Evolutionary conservation across 2,797 vertebrate species (phyloP), one percentile per base, ranked within the genome.

Genomic region (Siniperca scherzeri): DNA sequence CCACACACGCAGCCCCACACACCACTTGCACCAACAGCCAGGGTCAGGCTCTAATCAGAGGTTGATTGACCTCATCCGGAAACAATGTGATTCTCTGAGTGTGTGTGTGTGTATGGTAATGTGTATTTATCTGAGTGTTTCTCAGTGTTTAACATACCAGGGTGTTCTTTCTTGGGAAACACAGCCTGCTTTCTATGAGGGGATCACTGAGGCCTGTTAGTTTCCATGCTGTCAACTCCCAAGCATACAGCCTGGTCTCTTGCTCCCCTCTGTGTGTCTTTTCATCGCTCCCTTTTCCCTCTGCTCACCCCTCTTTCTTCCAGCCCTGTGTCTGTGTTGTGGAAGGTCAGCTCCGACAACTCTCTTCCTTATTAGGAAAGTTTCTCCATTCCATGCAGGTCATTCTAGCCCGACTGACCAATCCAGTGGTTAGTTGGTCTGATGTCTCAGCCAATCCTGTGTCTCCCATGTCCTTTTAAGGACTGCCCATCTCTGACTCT

Each of bases 391-490:
- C 96, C 96, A 60, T 93, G 88, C 92, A 92, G 96, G 94, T 96
- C 96, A 95, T 89, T 95, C 88, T 93, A 91, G 95, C 94, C 90
- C 89, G 67, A 90, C 91, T 87, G 53, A 87, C 94, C 94, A 96
- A 96, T 96, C 91, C 81, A 36, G 73, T 30, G 81, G 66, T 70
- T 67, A 82, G 89, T 62, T 82, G 74, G 77, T 84, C 76, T 61
- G 84, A 69, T 74, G 61, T 84, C 73, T 92, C 90, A 92, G 93
- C 95, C 95, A 96, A 97, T 96, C 95, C 94, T 87, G 80, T 75
- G 62, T 78, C 90, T 81, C 80, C 94, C 94, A 92, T 97, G 94
- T 94, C 97, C 97, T 96, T 98, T 96, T 98, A 98, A 96, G 98
- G 97, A 96, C 94, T 91, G 94, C 91, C 96, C 95, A 90, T 91